phyloP scores from a whole-genome alignment of 2,888 invertebrate species.

The Cosmopolites sordidus region DNA sequence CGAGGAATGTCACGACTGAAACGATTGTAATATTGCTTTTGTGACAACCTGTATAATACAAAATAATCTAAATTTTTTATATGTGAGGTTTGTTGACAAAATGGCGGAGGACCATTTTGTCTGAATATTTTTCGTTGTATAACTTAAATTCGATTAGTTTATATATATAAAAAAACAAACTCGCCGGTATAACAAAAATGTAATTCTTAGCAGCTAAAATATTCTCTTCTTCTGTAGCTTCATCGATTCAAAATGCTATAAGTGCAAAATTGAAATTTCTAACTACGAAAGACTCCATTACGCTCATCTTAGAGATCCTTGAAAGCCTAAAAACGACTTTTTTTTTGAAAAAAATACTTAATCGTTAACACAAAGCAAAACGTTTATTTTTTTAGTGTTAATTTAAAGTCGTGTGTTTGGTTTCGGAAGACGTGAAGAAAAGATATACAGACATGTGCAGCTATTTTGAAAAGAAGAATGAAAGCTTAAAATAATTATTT shows the following conservation, averaged over 20 bases:
- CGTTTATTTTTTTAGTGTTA: too few species aligned
- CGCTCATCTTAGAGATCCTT: constrained; percentile 47
- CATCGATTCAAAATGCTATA: constrained; percentile 5
- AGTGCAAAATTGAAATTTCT: constrained; percentile 25
- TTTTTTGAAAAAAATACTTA: neutral
- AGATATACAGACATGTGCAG: too few species aligned
- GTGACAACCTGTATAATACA: too few species aligned
- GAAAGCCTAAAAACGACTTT: constrained; percentile 35
- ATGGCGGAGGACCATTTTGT: too few species aligned
- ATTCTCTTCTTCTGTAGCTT: neutral
- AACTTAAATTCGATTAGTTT: constrained; percentile 17
- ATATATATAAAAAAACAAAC: neutral
- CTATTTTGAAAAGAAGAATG: too few species aligned
- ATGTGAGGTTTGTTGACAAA: too few species aligned
- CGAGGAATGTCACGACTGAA: too few species aligned
- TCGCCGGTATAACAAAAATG: constrained; percentile 7
- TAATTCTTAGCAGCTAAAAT: constrained; percentile 14
- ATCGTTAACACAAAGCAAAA: neutral
- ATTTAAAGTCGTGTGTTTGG: too few species aligned
- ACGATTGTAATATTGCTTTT: too few species aligned
- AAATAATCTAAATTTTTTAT: too few species aligned
- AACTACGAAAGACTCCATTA: constrained; percentile 43
- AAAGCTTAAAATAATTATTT: too few species aligned
- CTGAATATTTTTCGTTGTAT: constrained; percentile 11
- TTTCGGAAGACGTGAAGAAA: neutral